phyloP scores from a whole-genome alignment of 2,113 vertebrate species.

The mouse (Mus musculus) region DNA sequence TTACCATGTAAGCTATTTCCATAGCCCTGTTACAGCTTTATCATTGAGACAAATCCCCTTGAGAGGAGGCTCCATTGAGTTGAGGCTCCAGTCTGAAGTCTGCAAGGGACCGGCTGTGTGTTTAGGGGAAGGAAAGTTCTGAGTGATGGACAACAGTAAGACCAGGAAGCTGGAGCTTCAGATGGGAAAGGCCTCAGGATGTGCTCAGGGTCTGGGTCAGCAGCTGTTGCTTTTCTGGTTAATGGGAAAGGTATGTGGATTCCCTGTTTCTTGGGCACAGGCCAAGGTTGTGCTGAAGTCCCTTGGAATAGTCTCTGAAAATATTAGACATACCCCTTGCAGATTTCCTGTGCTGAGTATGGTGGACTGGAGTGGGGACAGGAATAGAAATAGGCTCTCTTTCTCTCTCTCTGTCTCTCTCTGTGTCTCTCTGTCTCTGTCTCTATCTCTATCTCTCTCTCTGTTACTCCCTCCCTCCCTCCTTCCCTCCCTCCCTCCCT shows the following conservation, averaged over 20 bases:
- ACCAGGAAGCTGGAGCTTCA: neutral
- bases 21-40: neutral
- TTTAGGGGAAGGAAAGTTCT: neutral
- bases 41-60: neutral
- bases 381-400: neutral
- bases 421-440: too few relatives aligned
- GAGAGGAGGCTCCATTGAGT: neutral
- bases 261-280: neutral
- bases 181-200: constrained; percentile 48
- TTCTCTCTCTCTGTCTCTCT: too few relatives aligned
- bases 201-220: neutral
- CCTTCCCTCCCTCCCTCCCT: too few relatives aligned
- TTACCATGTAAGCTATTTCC: neutral
- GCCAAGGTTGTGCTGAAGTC: constrained; percentile 26
- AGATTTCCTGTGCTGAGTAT: constrained; percentile 27
- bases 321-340: neutral
- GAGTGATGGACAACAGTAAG: neutral
- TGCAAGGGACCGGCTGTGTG: neutral
- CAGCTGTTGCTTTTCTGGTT: constrained; percentile 44
- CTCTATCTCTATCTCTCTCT: too few relatives aligned
- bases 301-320: constrained; percentile 40
- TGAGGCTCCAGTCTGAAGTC: neutral
- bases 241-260: constrained; percentile 4
- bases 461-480: too few relatives aligned
- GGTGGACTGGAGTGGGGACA: neutral